Evolutionary conservation across 2,113 vertebrate species (phyloP).

Genomic region (Kryptolebias marmoratus): DNA sequence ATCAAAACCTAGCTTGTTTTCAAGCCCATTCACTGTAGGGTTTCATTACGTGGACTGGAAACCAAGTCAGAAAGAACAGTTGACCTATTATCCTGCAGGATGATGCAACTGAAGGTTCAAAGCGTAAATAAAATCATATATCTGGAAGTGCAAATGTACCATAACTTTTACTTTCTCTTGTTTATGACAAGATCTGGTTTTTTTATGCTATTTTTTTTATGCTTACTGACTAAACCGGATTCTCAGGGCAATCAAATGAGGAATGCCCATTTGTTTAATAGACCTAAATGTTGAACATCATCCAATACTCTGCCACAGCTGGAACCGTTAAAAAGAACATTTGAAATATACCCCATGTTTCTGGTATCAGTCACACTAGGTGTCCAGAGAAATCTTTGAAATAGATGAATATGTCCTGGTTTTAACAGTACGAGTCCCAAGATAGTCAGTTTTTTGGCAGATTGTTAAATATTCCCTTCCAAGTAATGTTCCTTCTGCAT

Average conservation of each 20-base stretch:
- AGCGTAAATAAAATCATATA: conserved; percentile 48
- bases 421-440: conserved; percentile 66
- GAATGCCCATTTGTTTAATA: conserved; percentile 37
- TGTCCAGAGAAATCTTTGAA: conserved; percentile 74
- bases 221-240: conserved; percentile 19
- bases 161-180: conserved; percentile 15
- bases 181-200: conserved; percentile 8
- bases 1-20: conserved; percentile 48
- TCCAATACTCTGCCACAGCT: conserved; percentile 47
- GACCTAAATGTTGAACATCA: conserved; percentile 26
- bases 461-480: conserved; percentile 75
- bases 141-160: conserved; percentile 26
- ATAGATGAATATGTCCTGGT: conserved; percentile 73
- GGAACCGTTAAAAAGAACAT: conserved; percentile 46
- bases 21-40: conserved; percentile 31
- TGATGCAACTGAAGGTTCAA: conserved; percentile 48
- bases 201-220: conserved; percentile 14
- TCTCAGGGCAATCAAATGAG: conserved; percentile 35
- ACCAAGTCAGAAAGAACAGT: conserved; percentile 22
- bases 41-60: conserved; percentile 49
- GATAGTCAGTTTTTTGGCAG: conserved; percentile 71
- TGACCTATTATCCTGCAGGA: conserved; percentile 32
- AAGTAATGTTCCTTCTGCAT: conserved; percentile 73
- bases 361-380: conserved; percentile 62
- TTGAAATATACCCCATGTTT: conserved; percentile 61